Conservation (phyloP, 2,888 invertebrate species). For the Thera britannica region DNA sequence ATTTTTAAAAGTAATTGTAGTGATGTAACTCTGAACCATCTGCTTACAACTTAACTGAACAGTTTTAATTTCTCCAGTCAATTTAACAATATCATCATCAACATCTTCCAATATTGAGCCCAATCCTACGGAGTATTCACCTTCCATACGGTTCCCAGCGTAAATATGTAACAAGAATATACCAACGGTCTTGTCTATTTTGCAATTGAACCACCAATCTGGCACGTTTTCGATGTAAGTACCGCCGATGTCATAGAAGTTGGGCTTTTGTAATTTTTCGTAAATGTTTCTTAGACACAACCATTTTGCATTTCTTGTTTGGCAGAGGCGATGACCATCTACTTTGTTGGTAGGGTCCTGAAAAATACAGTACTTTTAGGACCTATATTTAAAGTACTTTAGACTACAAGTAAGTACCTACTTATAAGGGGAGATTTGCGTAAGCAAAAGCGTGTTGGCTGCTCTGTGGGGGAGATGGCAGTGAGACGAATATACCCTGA, state of each 20-base stretch:
- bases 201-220: slow-evolving; percentile 70
- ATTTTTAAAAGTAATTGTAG: slow-evolving; percentile 66
- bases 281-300: slow-evolving; percentile 65
- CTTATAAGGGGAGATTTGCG: too few relatives aligned
- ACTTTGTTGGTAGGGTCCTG: slow-evolving; percentile 60
- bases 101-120: slow-evolving; percentile 56
- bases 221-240: slow-evolving; percentile 65
- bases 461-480: too few relatives aligned
- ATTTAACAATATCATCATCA: slow-evolving; percentile 51
- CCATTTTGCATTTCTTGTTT: slow-evolving; percentile 68
- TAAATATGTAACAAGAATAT: slow-evolving; percentile 70
- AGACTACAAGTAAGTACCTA: too few relatives aligned
- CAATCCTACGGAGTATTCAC: slow-evolving; percentile 56
- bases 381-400: too few relatives aligned
- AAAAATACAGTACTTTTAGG: slow-evolving; percentile 3
- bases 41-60: slow-evolving; percentile 16
- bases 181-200: slow-evolving; percentile 61
- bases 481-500: too few relatives aligned
- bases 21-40: slow-evolving; percentile 51
- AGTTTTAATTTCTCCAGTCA: slow-evolving; percentile 6
- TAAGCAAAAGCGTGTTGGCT: too few relatives aligned
- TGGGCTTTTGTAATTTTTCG: slow-evolving; percentile 67
- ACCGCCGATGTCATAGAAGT: slow-evolving; percentile 73
- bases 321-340: slow-evolving; percentile 59
- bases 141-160: slow-evolving; percentile 60